These are phyloP conservation scores for Tokudaia tokunoshimensis DNA, from an alignment of 2,797 vertebrate genomes.

Conservation along the genomic window DNA sequence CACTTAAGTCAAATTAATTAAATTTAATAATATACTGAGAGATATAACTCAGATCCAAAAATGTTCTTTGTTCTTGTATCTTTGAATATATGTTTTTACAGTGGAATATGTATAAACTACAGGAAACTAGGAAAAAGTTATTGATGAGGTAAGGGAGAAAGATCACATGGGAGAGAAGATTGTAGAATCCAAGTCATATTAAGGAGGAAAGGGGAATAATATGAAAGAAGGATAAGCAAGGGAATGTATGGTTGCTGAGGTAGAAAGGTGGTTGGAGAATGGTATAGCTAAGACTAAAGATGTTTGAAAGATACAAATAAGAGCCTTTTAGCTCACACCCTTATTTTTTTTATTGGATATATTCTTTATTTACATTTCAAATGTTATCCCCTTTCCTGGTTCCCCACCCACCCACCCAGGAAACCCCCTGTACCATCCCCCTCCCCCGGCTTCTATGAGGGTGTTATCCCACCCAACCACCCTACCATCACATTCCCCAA, in stretches of 20 bases:
- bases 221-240: neutral
- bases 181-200: neutral
- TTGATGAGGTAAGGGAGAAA: neutral
- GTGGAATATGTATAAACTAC: neutral
- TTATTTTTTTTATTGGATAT: too few species aligned
- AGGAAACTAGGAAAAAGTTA: neutral
- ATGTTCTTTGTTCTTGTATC: neutral
- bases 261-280: neutral
- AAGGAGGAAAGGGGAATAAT: neutral
- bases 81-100: neutral
- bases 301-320: too few species aligned
- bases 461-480: too few species aligned
- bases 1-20: neutral
- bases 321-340: too few species aligned
- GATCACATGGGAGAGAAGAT: too few species aligned
- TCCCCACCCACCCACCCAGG: too few species aligned
- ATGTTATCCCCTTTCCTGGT: too few species aligned
- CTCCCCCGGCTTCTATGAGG: too few species aligned
- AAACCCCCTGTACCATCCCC: too few species aligned
- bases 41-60: neutral
- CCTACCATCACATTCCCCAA: too few species aligned
- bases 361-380: too few species aligned
- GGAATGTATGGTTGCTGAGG: neutral
- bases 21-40: neutral
- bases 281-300: too few species aligned